Evolutionary conservation across 2,797 vertebrate genomes (phyloP).

Genomic region (Craterocephalus amniculus): DNA sequence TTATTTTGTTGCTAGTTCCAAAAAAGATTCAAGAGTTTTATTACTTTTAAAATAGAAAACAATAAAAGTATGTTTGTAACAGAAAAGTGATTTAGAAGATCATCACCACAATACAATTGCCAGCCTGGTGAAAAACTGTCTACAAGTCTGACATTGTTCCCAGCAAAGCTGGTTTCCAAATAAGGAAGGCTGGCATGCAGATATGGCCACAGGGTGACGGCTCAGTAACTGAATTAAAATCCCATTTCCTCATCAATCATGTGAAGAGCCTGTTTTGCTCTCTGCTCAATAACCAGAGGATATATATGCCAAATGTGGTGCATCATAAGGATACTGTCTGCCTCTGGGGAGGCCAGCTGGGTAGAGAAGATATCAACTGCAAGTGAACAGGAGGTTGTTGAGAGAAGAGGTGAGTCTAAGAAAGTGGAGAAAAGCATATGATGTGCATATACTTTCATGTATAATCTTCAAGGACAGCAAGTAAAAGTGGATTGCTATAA

Average conservation of each 20-base stretch:
- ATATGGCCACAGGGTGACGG: conserved; percentile 72
- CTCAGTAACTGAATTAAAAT: conserved; percentile 81
- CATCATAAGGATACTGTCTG: conserved; percentile 67
- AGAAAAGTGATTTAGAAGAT: conserved; percentile 32
- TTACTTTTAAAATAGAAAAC: not conserved
- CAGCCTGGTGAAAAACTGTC: conserved; percentile 43
- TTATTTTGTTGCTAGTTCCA: not conserved
- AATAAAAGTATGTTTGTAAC: conserved; percentile 10
- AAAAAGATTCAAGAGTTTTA: not conserved
- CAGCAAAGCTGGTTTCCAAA: conserved; percentile 63
- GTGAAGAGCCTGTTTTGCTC: conserved; percentile 68
- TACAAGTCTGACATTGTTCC: conserved; percentile 52
- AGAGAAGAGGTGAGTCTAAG: conserved; percentile 25
- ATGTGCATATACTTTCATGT: conserved; percentile 6
- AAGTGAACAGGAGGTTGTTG: conserved; percentile 47
- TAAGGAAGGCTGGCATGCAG: conserved; percentile 64
- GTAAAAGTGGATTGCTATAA: not conserved
- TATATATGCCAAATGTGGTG: conserved; percentile 64
- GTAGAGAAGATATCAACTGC: conserved; percentile 70
- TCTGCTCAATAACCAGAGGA: conserved; percentile 69
- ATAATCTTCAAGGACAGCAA: conserved; percentile 9
- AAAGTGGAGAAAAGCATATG: conserved; percentile 13
- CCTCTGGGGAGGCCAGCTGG: conserved; percentile 73
- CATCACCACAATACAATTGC: conserved; percentile 32
- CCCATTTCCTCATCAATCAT: conserved; percentile 81